phyloP scores from a whole-genome alignment of 2,797 vertebrate species.

The Tragopan temminckii region DNA sequence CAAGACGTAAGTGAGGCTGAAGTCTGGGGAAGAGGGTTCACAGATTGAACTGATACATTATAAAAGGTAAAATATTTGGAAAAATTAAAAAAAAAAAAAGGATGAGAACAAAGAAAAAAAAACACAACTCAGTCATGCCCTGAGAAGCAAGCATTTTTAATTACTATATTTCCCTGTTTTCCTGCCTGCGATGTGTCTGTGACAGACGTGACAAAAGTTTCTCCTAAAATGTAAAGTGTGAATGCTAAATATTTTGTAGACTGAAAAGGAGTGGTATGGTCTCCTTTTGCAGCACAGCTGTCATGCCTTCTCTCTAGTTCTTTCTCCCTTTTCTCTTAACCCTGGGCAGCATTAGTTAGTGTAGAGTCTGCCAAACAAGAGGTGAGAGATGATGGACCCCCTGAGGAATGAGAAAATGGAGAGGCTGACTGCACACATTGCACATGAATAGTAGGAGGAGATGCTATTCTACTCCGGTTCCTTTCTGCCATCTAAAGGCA shows the following conservation, averaged over 20 bases:
- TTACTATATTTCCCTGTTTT: constrained; percentile 23
- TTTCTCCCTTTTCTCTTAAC: constrained; percentile 57
- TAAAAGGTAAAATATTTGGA: constrained; percentile 6
- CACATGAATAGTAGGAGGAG: constrained; percentile 67
- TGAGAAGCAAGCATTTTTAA: constrained; percentile 5
- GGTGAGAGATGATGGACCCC: constrained; percentile 76
- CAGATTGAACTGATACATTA: not conserved
- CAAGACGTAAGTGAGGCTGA: not conserved
- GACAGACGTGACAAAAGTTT: constrained; percentile 35
- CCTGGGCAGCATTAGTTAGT: constrained; percentile 57
- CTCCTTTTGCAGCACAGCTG: constrained; percentile 37
- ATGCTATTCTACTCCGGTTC: constrained; percentile 54
- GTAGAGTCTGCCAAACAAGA: constrained; percentile 67
- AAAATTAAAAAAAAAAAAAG: constrained; percentile 30
- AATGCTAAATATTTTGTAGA: constrained; percentile 34
- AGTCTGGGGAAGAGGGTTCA: not conserved
- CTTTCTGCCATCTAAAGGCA: constrained; percentile 73
- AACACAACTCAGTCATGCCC: not conserved
- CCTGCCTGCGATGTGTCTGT: constrained; percentile 11
- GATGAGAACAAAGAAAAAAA: not conserved
- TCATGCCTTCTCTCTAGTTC: constrained; percentile 3
- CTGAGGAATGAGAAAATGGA: constrained; percentile 75
- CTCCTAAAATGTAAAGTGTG: constrained; percentile 36
- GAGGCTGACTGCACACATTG: constrained; percentile 52
- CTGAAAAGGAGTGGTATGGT: not conserved